Conservation (phyloP, 30 jellyfish, hydroid and myxozoan genomes). For the Hydractinia symbiolongicarpus region DNA sequence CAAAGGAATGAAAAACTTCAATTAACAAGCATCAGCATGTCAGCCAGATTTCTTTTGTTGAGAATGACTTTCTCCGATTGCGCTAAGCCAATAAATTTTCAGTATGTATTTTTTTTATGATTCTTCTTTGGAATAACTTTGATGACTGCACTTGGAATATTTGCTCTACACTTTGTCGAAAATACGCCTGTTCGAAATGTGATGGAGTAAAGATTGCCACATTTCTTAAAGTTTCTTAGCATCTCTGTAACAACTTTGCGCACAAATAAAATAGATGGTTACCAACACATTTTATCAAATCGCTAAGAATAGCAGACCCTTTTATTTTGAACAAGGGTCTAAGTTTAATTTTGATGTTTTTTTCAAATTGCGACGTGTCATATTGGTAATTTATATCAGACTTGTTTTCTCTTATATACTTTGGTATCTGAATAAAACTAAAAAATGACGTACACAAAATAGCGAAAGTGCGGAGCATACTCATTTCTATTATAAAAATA, state of each 20-base stretch:
- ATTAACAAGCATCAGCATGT: not conserved
- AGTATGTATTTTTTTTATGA: not conserved
- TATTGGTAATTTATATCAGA: not conserved
- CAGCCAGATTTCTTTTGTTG: not conserved
- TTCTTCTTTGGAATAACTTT: not conserved
- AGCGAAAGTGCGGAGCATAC: no score
- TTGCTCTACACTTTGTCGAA: not conserved
- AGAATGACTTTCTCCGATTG: not conserved
- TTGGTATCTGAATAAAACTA: no score
- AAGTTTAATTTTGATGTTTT: not conserved
- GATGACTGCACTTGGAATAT: not conserved
- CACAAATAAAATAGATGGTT: constrained; percentile 19
- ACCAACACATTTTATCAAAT: constrained; percentile 21
- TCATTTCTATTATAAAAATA: no score
- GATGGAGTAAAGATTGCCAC: constrained; percentile 19
- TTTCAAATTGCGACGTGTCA: not conserved
- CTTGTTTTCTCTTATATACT: not conserved
- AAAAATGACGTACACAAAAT: no score
- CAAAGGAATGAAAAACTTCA: no score
- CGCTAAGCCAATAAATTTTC: not conserved
- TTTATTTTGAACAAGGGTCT: not conserved
- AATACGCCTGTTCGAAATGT: not conserved
- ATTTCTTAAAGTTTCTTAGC: not conserved
- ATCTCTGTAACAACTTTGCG: not conserved
- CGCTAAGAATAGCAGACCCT: constrained; percentile 4